Base-by-base conservation (phyloP, 2,797 vertebrate genomes). In the Rousettus madagascariensis region DNA sequence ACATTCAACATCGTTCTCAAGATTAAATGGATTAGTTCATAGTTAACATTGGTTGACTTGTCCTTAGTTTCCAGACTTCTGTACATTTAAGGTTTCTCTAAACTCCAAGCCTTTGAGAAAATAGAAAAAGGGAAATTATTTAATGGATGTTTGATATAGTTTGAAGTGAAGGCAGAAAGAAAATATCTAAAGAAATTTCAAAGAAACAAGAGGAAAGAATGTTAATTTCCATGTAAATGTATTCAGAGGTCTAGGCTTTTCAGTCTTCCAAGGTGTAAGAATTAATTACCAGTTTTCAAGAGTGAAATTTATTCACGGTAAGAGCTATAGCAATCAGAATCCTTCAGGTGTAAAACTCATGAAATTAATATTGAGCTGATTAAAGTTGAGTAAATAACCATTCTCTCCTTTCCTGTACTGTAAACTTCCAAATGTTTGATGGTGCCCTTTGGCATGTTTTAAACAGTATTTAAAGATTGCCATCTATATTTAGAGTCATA, bases 241-340 rank as follows among this genome's bases (percentile, higher is more conserved):
- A 96, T 97, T 98, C 98, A 96, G 93, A 97, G 96, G 97, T 97
- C 97, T 97, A 96, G 86, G 97, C 97, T 98, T 98, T 98, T 98
- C 95, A 97, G 96, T 96, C 87, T 98, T 98, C 87, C 86, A 97
- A 96, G 95, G 97, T 97, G 98, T 98, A 98, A 98, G 98, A 98
- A 99, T 98, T 98, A 99, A 98, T 98, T 98, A 98, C 98, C 98
- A 92, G 95, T 98, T 98, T 97, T 97, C 94, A 98, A 97, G 95
- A 98, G 97, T 87, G 96, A 96, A 97, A 97, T 97, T 98, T 98
- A 98, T 98, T 98, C 98, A 97, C 87, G 96, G 97, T 98, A 98
- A 97, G 1, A 19, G 96, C 90, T 97, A 92, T 72, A 97, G 96
- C 97, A 98, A 96, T 95, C 90, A 0, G 1, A 97, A 93, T 98